These are phyloP conservation scores for Cybosia mesomella DNA, from an alignment of 2,888 invertebrate genomes.

Conservation along the genomic window DNA sequence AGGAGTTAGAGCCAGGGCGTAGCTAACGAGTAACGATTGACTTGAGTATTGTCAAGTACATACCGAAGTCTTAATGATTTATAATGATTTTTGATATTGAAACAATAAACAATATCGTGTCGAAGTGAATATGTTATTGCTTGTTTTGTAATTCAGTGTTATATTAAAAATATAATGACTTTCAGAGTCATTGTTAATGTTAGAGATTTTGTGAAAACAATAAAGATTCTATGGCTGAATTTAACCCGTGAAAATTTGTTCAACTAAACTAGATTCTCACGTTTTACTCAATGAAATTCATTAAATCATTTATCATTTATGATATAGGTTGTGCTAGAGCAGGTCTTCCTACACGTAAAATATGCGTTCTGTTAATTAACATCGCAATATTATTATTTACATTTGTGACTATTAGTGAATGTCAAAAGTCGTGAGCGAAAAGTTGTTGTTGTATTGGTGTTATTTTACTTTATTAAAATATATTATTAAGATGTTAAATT, in stretches of 20 bases:
- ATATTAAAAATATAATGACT: slow-evolving; percentile 4
- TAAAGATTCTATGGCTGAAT: background rate
- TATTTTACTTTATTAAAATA: background rate
- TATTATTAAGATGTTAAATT: background rate
- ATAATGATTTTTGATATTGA: slow-evolving; percentile 58
- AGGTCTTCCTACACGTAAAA: too few relatives aligned
- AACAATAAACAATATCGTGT: slow-evolving; percentile 54
- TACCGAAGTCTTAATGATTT: slow-evolving; percentile 65
- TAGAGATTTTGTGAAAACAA: background rate
- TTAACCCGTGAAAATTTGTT: background rate
- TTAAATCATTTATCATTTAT: too few relatives aligned
- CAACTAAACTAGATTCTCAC: too few relatives aligned
- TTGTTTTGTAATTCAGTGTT: slow-evolving; percentile 21
- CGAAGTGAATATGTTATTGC: slow-evolving; percentile 26
- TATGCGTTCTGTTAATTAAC: too few relatives aligned
- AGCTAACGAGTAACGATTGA: slow-evolving; percentile 83
- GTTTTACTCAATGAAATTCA: too few relatives aligned
- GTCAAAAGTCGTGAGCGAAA: background rate
- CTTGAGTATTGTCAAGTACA: slow-evolving; percentile 73
- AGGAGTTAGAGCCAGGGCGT: slow-evolving; percentile 70
- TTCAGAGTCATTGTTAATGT: background rate
- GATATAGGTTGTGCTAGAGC: too few relatives aligned
- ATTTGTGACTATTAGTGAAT: too few relatives aligned
- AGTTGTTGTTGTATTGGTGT: too few relatives aligned
- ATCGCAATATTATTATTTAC: too few relatives aligned